Evolutionary conservation across 2,888 invertebrate genomes (phyloP), one percentile per base, ranked within the genome.

Genomic region (Torymus auratus): DNA sequence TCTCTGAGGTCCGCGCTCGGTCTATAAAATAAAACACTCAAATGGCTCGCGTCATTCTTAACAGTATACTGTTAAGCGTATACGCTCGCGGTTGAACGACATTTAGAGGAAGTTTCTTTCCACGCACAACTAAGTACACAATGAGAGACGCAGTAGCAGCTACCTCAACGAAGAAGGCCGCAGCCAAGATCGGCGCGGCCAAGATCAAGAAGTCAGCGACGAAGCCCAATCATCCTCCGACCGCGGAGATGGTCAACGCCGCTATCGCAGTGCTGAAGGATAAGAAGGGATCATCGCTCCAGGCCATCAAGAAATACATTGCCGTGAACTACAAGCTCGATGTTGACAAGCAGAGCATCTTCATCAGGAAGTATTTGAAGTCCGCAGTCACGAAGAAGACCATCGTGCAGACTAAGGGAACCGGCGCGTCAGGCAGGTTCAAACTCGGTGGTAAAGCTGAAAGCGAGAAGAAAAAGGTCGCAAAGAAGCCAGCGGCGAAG

Each of bases 231-330:
- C 93, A 93, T 88, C 93, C 93, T 0, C 91, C 90, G 15, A 92
- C 92, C 0, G 86, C 92, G 1, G 91, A 91, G 60, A 93, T 94
- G 94, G 94, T 94, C 0, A 92, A 91, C 84, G 90, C 89, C 56
- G 72, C 72, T 13, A 69, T 69, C 14, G 62, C 20, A 0, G 94
- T 94, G 2, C 92, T 93, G 68, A 90, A 89, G 80, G 93, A 93
- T 85, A 92, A 93, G 41, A 92, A 92, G 72, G 94, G 94, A 53
- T 94, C 94, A 0, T 94, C 94, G 0, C 86, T 89, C 83, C 92
- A 88, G 87, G 93, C 93, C 1, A 94, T 94, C 87, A 94, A 94
- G 88, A 94, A 94, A 86, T 94, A 93, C 88, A 92, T 95, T 68
- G 89, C 92, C 12, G 90, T 92, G 28, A 93, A 92, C 78, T 94